Conservation (phyloP, 1,140 invertebrate species). For the Eupeodes corollae region DNA sequence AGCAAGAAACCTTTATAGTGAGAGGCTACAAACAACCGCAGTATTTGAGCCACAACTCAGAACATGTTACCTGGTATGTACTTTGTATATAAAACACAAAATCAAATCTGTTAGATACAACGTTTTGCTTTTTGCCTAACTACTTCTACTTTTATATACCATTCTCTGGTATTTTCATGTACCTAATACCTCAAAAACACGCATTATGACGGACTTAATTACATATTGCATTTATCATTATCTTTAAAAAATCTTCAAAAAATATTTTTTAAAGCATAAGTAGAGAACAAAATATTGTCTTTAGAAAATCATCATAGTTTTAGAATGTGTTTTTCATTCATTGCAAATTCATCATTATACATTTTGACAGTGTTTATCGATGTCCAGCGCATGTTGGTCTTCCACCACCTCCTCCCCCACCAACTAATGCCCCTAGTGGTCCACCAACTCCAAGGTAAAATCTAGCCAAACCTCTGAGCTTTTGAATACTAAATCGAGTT, state of each 20-base stretch:
- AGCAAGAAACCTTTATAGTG: slow-evolving; percentile 6
- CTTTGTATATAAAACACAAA: too few species aligned
- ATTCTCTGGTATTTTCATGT: neutral
- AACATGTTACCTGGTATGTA: slow-evolving; percentile 22
- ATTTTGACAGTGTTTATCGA: slow-evolving; percentile 25
- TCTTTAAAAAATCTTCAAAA: too few species aligned
- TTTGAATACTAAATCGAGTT: slow-evolving; percentile 1
- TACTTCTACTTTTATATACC: neutral
- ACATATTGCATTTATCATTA: too few species aligned
- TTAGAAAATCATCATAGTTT: too few species aligned
- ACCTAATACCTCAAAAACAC: neutral
- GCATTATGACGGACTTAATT: too few species aligned
- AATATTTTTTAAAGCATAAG: too few species aligned
- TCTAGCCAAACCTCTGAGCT: too few species aligned
- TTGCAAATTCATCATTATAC: too few species aligned
- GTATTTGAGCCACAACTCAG: slow-evolving; percentile 37
- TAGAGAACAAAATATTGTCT: too few species aligned
- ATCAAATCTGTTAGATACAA: neutral
- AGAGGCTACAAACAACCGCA: slow-evolving; percentile 2
- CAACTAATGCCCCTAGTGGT: slow-evolving; percentile 19
- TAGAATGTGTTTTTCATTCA: too few species aligned
- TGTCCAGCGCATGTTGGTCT: slow-evolving; percentile 43
- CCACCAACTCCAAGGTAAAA: slow-evolving; percentile 6
- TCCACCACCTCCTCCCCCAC: slow-evolving; percentile 45
- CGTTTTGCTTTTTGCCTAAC: too few species aligned